These are phyloP conservation scores for Thunnus albacares DNA, from an alignment of 2,797 vertebrate genomes.

Conservation along the genomic window DNA sequence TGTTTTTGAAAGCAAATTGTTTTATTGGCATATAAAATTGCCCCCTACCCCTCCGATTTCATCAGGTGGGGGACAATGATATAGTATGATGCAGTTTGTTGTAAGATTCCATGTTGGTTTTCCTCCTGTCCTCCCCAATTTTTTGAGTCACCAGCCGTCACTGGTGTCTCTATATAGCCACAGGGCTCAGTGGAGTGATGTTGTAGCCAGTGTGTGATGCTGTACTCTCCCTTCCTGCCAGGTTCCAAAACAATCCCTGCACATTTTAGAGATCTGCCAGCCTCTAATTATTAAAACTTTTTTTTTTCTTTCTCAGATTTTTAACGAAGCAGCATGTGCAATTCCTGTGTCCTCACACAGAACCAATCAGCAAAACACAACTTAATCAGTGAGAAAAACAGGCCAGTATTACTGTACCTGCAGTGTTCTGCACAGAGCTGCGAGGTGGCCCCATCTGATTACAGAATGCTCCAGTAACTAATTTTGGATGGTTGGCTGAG, in stretches of 20 bases:
- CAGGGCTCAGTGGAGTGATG: background rate
- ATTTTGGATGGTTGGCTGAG: conserved; percentile 43
- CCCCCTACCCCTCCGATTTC: too few relatives aligned
- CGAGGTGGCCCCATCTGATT: conserved; percentile 41
- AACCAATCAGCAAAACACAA: conserved; percentile 55
- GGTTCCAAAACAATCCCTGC: conserved; percentile 25
- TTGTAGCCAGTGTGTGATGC: background rate
- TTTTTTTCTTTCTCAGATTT: conserved; percentile 10
- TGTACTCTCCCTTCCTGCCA: background rate
- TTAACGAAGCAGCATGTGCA: conserved; percentile 37
- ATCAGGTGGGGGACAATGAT: too few relatives aligned
- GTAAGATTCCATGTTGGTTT: too few relatives aligned
- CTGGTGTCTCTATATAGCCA: background rate
- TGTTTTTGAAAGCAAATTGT: too few relatives aligned
- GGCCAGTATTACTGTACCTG: conserved; percentile 49
- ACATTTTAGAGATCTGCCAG: conserved; percentile 51
- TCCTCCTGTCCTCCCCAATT: too few relatives aligned
- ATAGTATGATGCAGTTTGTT: too few relatives aligned
- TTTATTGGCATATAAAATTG: too few relatives aligned
- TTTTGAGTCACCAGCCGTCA: too few relatives aligned
- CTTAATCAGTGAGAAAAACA: conserved; percentile 55
- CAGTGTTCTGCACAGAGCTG: conserved; percentile 6
- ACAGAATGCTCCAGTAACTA: conserved; percentile 2
- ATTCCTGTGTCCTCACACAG: conserved; percentile 49
- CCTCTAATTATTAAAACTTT: conserved; percentile 48